Conservation (phyloP, 2,113 vertebrate genomes). For the Brachypodius melanocephalos region DNA sequence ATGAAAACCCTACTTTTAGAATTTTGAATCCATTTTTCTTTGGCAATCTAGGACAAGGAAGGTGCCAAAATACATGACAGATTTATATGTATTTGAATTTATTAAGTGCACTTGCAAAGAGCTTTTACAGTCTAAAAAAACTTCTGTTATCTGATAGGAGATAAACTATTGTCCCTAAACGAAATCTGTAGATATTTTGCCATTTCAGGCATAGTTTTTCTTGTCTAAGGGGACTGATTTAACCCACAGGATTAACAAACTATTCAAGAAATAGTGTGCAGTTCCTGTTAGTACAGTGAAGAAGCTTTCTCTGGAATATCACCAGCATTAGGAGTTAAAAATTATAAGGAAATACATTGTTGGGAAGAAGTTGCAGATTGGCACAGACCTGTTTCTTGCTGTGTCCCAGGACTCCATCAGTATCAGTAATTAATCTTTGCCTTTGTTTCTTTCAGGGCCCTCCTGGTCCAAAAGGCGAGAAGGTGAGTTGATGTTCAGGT, state of each 20-base stretch:
- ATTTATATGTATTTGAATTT: slow-evolving; percentile 23
- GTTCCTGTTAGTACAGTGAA: not conserved
- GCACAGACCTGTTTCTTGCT: not conserved
- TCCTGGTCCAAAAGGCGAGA: slow-evolving; percentile 92
- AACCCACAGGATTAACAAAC: not conserved
- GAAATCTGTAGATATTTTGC: not conserved
- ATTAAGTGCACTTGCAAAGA: not conserved
- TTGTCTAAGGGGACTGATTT: not conserved
- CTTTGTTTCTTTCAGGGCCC: slow-evolving; percentile 80
- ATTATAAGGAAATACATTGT: not conserved
- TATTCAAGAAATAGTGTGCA: not conserved
- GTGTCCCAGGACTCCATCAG: not conserved
- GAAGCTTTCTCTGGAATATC: not conserved
- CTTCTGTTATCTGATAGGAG: not conserved
- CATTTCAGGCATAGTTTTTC: not conserved
- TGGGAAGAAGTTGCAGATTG: not conserved
- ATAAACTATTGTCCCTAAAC: not conserved
- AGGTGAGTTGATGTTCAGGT: slow-evolving; percentile 81
- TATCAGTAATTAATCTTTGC: not conserved
- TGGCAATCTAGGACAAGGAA: not conserved
- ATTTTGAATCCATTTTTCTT: not conserved
- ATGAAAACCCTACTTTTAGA: not conserved
- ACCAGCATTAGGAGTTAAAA: not conserved
- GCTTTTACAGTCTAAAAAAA: not conserved
- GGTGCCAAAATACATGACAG: slow-evolving; percentile 5